These are phyloP conservation scores for Bucco capensis DNA, from an alignment of 2,113 vertebrate genomes.

Conservation along the genomic window DNA sequence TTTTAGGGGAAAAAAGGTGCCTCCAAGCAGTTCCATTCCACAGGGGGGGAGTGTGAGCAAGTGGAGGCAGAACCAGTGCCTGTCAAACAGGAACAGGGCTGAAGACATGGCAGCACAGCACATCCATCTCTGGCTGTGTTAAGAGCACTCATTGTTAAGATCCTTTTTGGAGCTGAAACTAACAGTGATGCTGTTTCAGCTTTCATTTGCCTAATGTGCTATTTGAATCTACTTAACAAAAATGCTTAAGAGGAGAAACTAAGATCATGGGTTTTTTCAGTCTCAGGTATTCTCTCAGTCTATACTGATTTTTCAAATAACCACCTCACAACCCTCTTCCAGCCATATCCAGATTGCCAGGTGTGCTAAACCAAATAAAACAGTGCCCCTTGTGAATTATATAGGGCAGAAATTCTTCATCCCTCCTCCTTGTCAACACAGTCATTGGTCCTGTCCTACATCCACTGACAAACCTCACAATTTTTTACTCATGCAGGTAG, in stretches of 20 bases:
- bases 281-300: background rate
- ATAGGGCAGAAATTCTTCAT: background rate
- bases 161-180: background rate
- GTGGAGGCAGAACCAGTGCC: background rate
- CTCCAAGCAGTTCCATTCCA: no score
- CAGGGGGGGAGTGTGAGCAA: background rate
- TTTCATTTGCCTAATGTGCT: background rate
- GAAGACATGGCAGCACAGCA: background rate
- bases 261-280: background rate
- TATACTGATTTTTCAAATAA: background rate
- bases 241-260: background rate
- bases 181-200: background rate
- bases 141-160: background rate
- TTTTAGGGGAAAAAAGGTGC: no score
- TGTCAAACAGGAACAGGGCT: background rate
- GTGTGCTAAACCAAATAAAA: background rate
- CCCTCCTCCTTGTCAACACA: background rate
- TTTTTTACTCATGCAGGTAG: background rate
- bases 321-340: background rate
- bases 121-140: background rate
- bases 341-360: background rate
- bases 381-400: background rate
- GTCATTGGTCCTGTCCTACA: background rate
- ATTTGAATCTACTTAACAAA: background rate
- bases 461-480: background rate